Base-by-base conservation (phyloP, 1,140 invertebrate genomes). In the Babylonia areolata region DNA sequence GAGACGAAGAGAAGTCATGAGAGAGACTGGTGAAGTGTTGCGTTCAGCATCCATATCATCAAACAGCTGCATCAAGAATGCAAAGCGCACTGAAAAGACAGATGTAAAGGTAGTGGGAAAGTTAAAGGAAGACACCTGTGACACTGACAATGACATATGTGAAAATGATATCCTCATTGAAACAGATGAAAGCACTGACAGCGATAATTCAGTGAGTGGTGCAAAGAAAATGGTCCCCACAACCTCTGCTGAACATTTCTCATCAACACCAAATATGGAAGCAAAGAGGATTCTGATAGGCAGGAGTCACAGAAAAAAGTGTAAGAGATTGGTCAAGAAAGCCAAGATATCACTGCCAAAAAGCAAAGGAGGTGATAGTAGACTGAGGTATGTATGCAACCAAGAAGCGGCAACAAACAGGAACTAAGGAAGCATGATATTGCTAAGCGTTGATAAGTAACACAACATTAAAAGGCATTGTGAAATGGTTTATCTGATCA, bases 141-240 rank as follows among this genome's bases (percentile, higher is more conserved):
- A 88, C 69, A 75, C 42, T 0, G 88, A 86, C 46, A 81, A 54
- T 46, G n/a, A n/a, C n/a, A n/a, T n/a, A n/a, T n/a, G n/a, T n/a
- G n/a, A n/a, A n/a, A n/a, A n/a, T n/a, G 85, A 82, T 73, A 85
- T 87, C 71, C 35, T 33, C 64, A 73, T 78, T 23, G 64, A 77
- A 64, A 85, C 86, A 33, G 88, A 89, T n/a, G n/a, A n/a, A n/a
- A n/a, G n/a, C 35, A 64, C 73, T 33, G 37, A 77, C 28, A 40
- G 75, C 28, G 75, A 77, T 3, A 23, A 37, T 77, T 28, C 75
- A 77, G 15, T 5, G 0, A 11, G 58, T 64, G 58, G 58, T 23
- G 58, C 12, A 23, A n/a, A 64, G 28, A 64, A 23, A 23, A 64
- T n/a, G 6, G 28, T 12, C 58, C 20, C 15, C 28, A 64, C 58